Evolutionary conservation across 2,888 invertebrate genomes (phyloP), one percentile per base, ranked within the genome.

Genomic region (Pilophorus perplexus): DNA sequence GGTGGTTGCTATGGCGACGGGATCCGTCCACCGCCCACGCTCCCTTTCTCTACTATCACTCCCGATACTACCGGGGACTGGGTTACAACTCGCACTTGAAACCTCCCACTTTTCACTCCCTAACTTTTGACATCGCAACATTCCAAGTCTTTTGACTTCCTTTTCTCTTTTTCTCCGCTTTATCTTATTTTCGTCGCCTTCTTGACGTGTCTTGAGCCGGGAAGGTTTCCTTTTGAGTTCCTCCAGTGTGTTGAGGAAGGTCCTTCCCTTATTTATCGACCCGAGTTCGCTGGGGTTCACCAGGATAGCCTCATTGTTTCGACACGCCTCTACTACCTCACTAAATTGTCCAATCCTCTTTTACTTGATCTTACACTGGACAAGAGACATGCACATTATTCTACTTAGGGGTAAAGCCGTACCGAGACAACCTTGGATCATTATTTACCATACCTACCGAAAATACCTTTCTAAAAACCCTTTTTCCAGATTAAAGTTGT

Each of bases 1-100:
- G 46, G 46, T 20, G 55, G 67, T 67, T 38, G 14, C 67, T 38
- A 64, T 54, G 67, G 55, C 44, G 20, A 64, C 67, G 64, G 55
- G 20, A 37, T 38, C 40, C 37, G 14, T 54, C 54, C 54, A 33
- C 64, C 55, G 33, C 67, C 64, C 67, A 55, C 67, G 64, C 67
- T 33, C n/a, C 23, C 62, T 42, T 52, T 38, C 38, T 27, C 12
- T 52, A 52, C 52, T 28, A 52, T 52, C 52, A 52, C 52, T 52
- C 52, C 52, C 52, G 27, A 28, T 52, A 52, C 52, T 52, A 52
- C 52, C 52, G 52, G 52, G 52, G 52, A 52, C 52, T 52, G 52
- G 52, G 52, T 25, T 52, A 52, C 52, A 28, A 52, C 52, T 52
- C 28, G 52, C 52, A 18, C 25, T 28, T 18, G 2, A 23, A 14